Evolutionary conservation across 2,888 invertebrate genomes (phyloP).

Genomic region (Melolontha melolontha): DNA sequence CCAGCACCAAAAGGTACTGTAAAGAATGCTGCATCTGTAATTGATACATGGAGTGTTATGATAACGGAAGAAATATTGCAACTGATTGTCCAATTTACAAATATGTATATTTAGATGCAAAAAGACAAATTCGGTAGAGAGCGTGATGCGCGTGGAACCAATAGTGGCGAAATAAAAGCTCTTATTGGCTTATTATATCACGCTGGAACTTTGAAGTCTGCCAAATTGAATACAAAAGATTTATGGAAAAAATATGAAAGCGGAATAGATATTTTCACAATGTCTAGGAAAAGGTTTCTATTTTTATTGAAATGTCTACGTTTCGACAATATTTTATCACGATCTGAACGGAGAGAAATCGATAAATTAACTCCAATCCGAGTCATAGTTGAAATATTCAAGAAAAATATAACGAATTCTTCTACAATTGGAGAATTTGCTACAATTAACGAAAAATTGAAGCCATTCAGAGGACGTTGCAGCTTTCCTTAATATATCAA

Average conservation of each 20-base stretch:
- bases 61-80: no score
- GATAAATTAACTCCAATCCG: no score
- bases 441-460: conserved; percentile 30
- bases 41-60: no score
- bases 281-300: conserved; percentile 30
- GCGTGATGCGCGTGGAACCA: background rate
- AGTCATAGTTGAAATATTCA: no score
- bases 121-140: no score
- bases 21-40: no score
- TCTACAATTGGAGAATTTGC: background rate
- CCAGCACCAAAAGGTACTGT: no score
- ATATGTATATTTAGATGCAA: no score
- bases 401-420: no score
- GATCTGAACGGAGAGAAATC: background rate
- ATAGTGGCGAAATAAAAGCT: conserved; percentile 3
- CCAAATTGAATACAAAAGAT: conserved; percentile 28
- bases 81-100: no score
- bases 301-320: conserved; percentile 11
- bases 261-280: conserved; percentile 30
- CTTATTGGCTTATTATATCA: conserved; percentile 26
- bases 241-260: conserved; percentile 23
- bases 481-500: conserved; percentile 14
- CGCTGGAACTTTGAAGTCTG: conserved; percentile 35
- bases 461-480: conserved; percentile 20
- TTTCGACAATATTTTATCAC: conserved; percentile 9